Base-by-base conservation (phyloP, 2,113 vertebrate species). In the Gallinago media region DNA sequence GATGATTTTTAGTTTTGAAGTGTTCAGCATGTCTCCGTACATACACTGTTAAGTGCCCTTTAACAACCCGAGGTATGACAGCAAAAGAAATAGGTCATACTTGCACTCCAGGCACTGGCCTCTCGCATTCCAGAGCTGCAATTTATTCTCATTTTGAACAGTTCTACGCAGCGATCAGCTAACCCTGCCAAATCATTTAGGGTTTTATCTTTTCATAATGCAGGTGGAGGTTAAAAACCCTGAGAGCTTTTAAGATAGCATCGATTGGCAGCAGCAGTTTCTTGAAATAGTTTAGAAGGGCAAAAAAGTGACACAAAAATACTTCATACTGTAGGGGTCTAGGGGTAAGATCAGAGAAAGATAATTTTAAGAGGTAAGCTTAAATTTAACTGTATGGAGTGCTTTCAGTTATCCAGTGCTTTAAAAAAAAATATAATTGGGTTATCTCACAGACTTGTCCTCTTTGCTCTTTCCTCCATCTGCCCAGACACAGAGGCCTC, bases 371-470 rank as follows among this genome's bases (percentile, higher is more conserved):
- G 84, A 96, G 95, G 95, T 94, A 96, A 91, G 80, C 74, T 92
- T 88, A 80, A 95, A 74, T 85, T 85, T 88, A 80, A 81, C 88
- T 92, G 58, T 34, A 82, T 81, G 93, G 96, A 97, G 95, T 93
- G 95, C 87, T 96, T 94, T 97, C 79, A 96, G 77, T 95, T 86
- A 97, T 97, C 97, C 97, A 97, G 96, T 97, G 97, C 92, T 93
- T 96, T 42, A 93, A 65, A 75, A 78, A 71, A 61, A 49, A 54
- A 42, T 38, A 50, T 78, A 47, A 89, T 56, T 0, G 7, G 52
- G 89, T 94, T 78, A 75, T 96, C 93, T 97, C 94, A 94, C 85
- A 97, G 81, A 90, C 82, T 95, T 65, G 75, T 94, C 94, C 88
- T 92, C 70, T 95, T 95, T 95, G 94, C 92, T 95, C 67, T 96